Evolutionary conservation across 2,797 vertebrate species (phyloP), one percentile per base, ranked within the genome.

Genomic region (Scomberomorus guttatus): DNA sequence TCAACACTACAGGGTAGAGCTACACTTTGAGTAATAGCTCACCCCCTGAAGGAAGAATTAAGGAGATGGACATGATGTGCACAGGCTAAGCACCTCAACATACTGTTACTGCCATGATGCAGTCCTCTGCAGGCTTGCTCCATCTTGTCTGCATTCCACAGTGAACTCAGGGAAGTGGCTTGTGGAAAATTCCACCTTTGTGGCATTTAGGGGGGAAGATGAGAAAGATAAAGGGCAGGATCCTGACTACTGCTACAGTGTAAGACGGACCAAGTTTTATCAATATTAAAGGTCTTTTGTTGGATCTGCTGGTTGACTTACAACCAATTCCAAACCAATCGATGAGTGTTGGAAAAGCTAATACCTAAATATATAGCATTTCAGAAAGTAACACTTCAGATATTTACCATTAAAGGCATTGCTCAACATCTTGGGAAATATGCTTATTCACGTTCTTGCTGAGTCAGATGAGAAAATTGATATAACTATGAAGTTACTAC

Each of bases 121-220:
- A 1, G 68, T 27, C 27, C 77, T 87, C 72, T n/a, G 71, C 79
- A 74, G 90, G 63, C 93, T 64, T 94, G 94, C 89, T 89, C 77
- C 79, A 75, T 93, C 94, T 92, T 94, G 94, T 89, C 92, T 89
- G 80, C 93, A 95, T 95, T 94, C 94, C 93, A 57, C 85, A 79
- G 82, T 17, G 4, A 78, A 80, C 81, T 58, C 72, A 24, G 78
- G 80, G 85, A 92, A 91, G 84, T 65, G 75, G 61, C 85, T 87
- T 2, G 74, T 93, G 93, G 93, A 95, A 94, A 95, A 94, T 94
- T 95, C 92, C 93, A 93, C 86, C 82, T 90, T 77, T 89, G 82
- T 86, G 81, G 79, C 79, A 81, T 85, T 89, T 83, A 58, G 78
- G 48, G 60, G 70, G 59, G 32, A 76, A 84, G 85, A 87, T 81